phyloP scores from a whole-genome alignment of 1,140 invertebrate species.

The Drosophila novamexicana region DNA sequence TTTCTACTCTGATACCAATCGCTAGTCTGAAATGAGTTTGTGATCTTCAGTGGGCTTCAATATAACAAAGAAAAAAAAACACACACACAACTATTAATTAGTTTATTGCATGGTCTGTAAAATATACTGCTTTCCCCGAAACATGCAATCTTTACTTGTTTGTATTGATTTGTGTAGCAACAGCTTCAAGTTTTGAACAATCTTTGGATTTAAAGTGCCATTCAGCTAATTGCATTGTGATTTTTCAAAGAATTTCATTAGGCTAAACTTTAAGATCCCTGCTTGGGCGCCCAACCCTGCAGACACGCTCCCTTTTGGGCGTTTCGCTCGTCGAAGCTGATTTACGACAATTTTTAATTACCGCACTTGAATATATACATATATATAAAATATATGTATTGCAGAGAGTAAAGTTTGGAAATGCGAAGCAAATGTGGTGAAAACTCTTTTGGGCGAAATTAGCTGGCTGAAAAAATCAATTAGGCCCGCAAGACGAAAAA shows the following conservation, averaged over 20 bases:
- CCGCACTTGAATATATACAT: constrained; percentile 45
- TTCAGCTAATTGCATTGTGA: constrained; percentile 16
- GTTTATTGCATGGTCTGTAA: too few species aligned
- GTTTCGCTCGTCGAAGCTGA: constrained; percentile 38
- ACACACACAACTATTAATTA: too few species aligned
- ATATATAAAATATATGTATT: constrained; percentile 1
- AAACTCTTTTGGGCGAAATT: constrained; percentile 71
- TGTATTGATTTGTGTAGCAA: too few species aligned
- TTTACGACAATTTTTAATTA: constrained; percentile 75
- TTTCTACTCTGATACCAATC: too few species aligned
- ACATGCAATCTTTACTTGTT: not conserved
- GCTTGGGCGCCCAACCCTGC: not conserved
- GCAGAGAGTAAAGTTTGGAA: constrained; percentile 15
- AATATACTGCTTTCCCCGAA: too few species aligned
- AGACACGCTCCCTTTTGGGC: constrained; percentile 5
- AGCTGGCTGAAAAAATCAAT: constrained; percentile 74
- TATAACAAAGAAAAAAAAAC: too few species aligned
- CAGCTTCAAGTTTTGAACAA: not conserved
- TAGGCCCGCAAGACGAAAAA: constrained; percentile 38
- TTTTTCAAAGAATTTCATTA: not conserved
- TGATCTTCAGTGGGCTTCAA: too few species aligned
- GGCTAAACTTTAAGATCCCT: constrained; percentile 1
- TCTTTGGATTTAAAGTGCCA: not conserved
- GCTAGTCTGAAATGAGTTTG: too few species aligned
- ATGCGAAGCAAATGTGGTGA: constrained; percentile 34